Base-by-base conservation (phyloP, 2,797 vertebrate genomes). In the Scarus forsteni region DNA sequence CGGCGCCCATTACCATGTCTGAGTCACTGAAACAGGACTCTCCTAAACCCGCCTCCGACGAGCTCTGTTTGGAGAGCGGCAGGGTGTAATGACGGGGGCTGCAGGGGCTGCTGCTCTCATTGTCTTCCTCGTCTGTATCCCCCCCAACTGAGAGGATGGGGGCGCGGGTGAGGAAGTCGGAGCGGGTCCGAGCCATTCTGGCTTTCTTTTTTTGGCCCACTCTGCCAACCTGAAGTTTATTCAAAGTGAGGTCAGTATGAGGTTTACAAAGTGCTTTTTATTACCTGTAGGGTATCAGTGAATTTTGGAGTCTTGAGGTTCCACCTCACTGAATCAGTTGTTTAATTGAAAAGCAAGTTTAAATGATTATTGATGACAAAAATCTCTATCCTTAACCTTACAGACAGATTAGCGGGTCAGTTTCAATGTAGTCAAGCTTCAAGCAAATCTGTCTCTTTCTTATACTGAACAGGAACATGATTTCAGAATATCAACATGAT, bases 1-100 rank as follows among this genome's bases (percentile, higher is more conserved):
- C 45, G 79, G 73, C 66, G 91, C 91, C 86, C 84, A 95, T 99
- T 99, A 99, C 98, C 98, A 99, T 99, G 95, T 99, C 98, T 45
- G 97, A 99, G 96, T 99, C 98, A 96, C 97, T 99, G 96, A 98
- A 96, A 96, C 96, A 97, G 92, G 96, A 95, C 93, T 96, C 95
- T 83, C 93, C 94, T 88, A 94, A 90, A 87, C 92, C 91, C 81
- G 91, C 89, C 85, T 93, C 93, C 55, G 91, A 83, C 90, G 89
- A 75, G 87, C 92, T 93, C 61, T 85, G 93, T 91, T 96, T 94
- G 81, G 93, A 89, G 73, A 95, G 94, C 92, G 96, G 94, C 77
- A 95, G 95, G 68, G 94, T 94, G 94, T 60, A 89, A 85, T 91
- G 92, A 57, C 87, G 94, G 91, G 94, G 95, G 94, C 88, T 94